These are phyloP conservation scores for Saturnia pavonia DNA, from an alignment of 2,888 invertebrate genomes.

Conservation along the genomic window DNA sequence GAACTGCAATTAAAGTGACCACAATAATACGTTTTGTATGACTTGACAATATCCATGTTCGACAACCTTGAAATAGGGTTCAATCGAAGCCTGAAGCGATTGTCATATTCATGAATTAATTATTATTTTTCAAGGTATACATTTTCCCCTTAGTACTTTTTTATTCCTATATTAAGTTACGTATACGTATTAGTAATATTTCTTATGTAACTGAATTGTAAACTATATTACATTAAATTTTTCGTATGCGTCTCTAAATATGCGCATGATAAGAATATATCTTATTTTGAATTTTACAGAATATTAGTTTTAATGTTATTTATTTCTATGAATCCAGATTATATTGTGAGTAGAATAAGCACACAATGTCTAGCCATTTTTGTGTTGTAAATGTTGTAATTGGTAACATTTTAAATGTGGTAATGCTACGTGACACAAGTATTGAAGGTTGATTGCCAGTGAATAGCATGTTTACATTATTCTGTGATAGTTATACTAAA, in stretches of 20 bases:
- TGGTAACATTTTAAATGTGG: neutral
- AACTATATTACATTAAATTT: too few species aligned
- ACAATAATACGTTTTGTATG: neutral
- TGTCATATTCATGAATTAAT: slow-evolving; percentile 33
- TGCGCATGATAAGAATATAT: too few species aligned
- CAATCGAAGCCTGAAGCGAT: neutral
- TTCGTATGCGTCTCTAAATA: too few species aligned
- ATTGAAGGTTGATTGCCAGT: neutral
- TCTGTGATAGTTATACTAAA: neutral
- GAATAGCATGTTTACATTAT: neutral
- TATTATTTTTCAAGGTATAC: slow-evolving; percentile 21
- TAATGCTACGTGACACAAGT: neutral
- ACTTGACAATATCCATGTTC: slow-evolving; percentile 17
- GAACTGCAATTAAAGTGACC: neutral
- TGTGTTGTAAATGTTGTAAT: neutral
- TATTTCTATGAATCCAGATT: too few species aligned
- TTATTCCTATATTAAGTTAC: neutral
- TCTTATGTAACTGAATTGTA: too few species aligned
- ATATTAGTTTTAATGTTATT: too few species aligned
- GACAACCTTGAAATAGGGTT: slow-evolving; percentile 31
- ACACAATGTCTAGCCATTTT: too few species aligned
- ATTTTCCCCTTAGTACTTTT: neutral
- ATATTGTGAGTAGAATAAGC: too few species aligned
- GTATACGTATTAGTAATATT: too few species aligned
- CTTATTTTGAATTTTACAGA: too few species aligned